These are phyloP conservation scores for Acridotheres tristis DNA, from an alignment of 2,797 vertebrate genomes.

Conservation along the genomic window DNA sequence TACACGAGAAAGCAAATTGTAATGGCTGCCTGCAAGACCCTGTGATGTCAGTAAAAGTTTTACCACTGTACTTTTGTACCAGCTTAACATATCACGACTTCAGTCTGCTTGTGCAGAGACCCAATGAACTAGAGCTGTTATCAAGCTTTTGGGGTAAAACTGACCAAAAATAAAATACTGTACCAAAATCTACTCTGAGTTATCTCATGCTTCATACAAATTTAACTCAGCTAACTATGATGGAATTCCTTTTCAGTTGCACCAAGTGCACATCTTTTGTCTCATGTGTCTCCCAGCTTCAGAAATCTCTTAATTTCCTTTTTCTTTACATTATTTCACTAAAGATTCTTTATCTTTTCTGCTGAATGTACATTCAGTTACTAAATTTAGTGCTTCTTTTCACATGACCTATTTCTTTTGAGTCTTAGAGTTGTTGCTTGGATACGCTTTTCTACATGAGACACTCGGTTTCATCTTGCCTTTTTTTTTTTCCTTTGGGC, in stretches of 20 bases:
- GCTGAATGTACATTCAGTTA: conserved; percentile 54
- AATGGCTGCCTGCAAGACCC: neutral
- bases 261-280: neutral
- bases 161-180: neutral
- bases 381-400: conserved; percentile 59
- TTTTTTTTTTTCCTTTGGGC: conserved; percentile 19
- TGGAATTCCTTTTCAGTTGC: neutral
- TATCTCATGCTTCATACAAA: neutral
- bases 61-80: neutral
- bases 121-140: neutral
- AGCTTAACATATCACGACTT: neutral
- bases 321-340: conserved; percentile 2
- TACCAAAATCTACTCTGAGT: neutral
- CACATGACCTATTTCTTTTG: conserved; percentile 55
- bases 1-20: neutral
- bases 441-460: conserved; percentile 26
- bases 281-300: neutral
- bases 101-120: neutral
- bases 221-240: neutral
- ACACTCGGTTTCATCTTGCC: conserved; percentile 35
- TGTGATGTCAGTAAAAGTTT: neutral
- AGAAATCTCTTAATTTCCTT: neutral
- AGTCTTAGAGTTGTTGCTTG: conserved; percentile 55
- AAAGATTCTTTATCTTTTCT: conserved; percentile 32
- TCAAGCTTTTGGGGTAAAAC: neutral